Base-by-base conservation (phyloP, 2,797 vertebrate species). In the Agapornis canus region DNA sequence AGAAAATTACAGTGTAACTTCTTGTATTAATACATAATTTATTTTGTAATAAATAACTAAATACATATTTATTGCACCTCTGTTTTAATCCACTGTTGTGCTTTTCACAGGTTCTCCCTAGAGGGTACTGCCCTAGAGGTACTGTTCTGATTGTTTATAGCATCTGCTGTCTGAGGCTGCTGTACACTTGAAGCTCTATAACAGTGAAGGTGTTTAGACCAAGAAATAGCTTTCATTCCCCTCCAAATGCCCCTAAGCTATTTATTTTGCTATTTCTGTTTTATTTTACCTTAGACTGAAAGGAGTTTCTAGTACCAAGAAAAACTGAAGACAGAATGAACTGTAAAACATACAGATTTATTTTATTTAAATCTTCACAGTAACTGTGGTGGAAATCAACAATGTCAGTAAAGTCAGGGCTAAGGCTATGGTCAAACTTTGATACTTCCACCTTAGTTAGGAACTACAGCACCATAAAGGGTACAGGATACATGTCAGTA, bases 1-100 rank as follows among this genome's bases (percentile, higher is more conserved):
- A 96, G 93, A 96, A 97, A 97, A 97, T 97, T 95, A 90, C 13
- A 82, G 65, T 90, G 86, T 96, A 94, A 96, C 87, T 97, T 95
- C 86, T 94, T 96, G 57, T 97, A 92, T 95, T 92, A 91, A 96
- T 95, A 88, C 84, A 92, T 97, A 95, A 97, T 97, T 97, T 97
- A 94, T 95, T 97, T 95, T 96, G 86, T 93, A 97, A 97, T 96
- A 95, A 97, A 96, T 95, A 97, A 92, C 69, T 93, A 80, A 90
- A 86, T 35, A 6, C 54, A 80, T 97, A 93, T 96, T 95, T 94
- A 92, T 81, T 78, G 39, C 59, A 26, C 13, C 1, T 82, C 68
- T 94, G 12, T 17, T 75, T 92, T 87, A 92, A 94, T 75, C 85
- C 68, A 27, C 59, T 9, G 71, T 60, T 96, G 85, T 51, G 76